Percentiles rank a stretch among this genome's conserved stretches.
phyloP scores from a whole-genome alignment of 2,797 vertebrate genomes.

The Thamnophis elegans region DNA sequence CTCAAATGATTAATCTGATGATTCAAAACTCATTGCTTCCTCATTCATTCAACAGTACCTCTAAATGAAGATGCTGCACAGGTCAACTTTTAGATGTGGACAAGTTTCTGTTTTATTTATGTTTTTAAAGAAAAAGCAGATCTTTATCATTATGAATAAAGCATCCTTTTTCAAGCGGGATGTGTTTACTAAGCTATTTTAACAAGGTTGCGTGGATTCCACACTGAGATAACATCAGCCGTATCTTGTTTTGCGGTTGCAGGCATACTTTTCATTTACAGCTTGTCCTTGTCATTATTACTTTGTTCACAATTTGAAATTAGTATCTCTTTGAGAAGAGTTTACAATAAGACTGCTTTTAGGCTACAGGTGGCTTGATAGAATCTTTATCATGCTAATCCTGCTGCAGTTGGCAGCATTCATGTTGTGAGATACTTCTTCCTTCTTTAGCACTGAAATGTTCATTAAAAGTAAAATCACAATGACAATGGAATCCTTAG shows the following conservation, averaged over 20 bases:
- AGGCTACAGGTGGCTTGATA: background rate
- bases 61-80: conserved; percentile 41
- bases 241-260: conserved; percentile 27
- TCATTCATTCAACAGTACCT: conserved; percentile 26
- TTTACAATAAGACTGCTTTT: background rate
- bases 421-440: background rate
- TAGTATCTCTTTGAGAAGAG: background rate
- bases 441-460: background rate
- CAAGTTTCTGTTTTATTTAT: background rate
- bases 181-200: conserved; percentile 22
- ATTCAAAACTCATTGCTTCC: background rate
- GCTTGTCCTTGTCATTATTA: conserved; percentile 32
- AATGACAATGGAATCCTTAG: background rate
- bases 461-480: background rate
- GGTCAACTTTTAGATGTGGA: background rate
- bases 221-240: background rate
- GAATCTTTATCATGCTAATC: background rate
- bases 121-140: background rate
- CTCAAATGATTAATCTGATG: background rate
- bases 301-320: conserved; percentile 29
- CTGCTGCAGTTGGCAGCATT: background rate
- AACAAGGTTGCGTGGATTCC: background rate
- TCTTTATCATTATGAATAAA: background rate
- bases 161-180: conserved; percentile 6
- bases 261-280: background rate